A percentile compares a stretch with the other conserved stretches of the same genome.
phyloP scores from a whole-genome alignment of 2,888 invertebrate species.

The Gerris lacustris region DNA sequence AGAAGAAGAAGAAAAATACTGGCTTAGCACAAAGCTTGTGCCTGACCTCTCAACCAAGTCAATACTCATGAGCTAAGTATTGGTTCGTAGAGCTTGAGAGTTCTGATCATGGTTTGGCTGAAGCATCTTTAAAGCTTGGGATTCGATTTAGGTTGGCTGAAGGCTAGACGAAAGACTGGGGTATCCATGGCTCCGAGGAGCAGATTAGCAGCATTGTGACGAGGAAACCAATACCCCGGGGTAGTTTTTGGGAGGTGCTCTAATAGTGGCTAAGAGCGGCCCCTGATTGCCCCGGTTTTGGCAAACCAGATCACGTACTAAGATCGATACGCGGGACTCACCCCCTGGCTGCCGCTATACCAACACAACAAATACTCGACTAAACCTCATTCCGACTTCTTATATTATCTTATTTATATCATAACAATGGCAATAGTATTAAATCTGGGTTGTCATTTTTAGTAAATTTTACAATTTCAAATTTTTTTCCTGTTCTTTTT shows the following conservation, averaged over 20 bases:
- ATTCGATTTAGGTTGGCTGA: too few relatives aligned
- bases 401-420: constrained; percentile 5
- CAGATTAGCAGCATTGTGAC: constrained; percentile 1
- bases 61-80: too few relatives aligned
- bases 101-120: too few relatives aligned
- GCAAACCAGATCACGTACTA: constrained; percentile 6
- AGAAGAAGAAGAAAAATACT: too few relatives aligned
- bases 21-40: too few relatives aligned
- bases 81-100: too few relatives aligned
- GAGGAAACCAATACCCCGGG: constrained; percentile 5
- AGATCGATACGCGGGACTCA: constrained; percentile 1
- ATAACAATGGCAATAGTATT: background rate
- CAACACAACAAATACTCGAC: constrained; percentile 3
- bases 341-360: background rate
- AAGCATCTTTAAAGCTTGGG: too few relatives aligned
- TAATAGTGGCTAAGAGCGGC: constrained; percentile 10
- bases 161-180: background rate
- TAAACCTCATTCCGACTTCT: constrained; percentile 1
- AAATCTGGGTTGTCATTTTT: background rate
- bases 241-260: constrained; percentile 6
- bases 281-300: constrained; percentile 9
- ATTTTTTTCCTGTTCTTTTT: too few relatives aligned
- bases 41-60: too few relatives aligned
- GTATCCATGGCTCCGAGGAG: background rate
- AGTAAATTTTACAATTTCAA: too few relatives aligned